These are phyloP conservation scores for Arctopsyche grandis DNA, from an alignment of 1,140 invertebrate species.

Conservation along the genomic window DNA sequence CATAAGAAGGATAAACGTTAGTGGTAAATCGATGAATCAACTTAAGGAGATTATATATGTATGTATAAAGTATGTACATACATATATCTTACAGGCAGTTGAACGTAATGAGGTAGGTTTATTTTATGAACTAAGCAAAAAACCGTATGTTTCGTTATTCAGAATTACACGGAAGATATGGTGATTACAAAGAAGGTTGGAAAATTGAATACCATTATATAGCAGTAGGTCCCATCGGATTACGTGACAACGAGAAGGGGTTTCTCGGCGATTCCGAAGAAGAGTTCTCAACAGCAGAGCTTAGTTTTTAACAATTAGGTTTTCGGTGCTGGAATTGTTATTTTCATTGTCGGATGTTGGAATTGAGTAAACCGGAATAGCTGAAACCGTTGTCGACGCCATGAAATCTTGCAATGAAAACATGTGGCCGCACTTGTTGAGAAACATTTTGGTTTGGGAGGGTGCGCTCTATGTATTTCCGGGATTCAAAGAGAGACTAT, in stretches of 20 bases:
- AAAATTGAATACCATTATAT: constrained; percentile 73
- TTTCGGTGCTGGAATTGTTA: constrained; percentile 93
- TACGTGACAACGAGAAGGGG: constrained; percentile 88
- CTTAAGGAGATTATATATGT: too few species aligned
- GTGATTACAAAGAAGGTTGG: constrained; percentile 75
- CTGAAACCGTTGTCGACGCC: constrained; percentile 85
- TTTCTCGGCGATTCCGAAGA: constrained; percentile 74
- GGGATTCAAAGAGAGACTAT: constrained; percentile 84
- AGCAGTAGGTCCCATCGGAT: constrained; percentile 96
- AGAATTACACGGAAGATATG: constrained; percentile 85
- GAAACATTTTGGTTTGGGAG: constrained; percentile 94
- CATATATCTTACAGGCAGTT: constrained; percentile 96
- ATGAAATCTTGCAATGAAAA: constrained; percentile 80
- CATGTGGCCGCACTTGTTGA: constrained; percentile 80
- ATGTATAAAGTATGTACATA: too few species aligned
- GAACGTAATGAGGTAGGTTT: constrained; percentile 99
- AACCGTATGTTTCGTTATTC: constrained; percentile 94
- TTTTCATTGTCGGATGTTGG: constrained; percentile 96
- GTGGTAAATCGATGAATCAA: constrained; percentile 98
- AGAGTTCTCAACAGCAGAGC: constrained; percentile 78
- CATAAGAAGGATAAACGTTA: constrained; percentile 90
- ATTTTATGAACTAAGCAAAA: constrained; percentile 98
- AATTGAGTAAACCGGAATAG: constrained; percentile 93
- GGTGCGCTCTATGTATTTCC: constrained; percentile 88
- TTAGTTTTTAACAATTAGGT: constrained; percentile 89